Conservation (phyloP, 2,888 invertebrate species). For the Nemoura dubitans region DNA sequence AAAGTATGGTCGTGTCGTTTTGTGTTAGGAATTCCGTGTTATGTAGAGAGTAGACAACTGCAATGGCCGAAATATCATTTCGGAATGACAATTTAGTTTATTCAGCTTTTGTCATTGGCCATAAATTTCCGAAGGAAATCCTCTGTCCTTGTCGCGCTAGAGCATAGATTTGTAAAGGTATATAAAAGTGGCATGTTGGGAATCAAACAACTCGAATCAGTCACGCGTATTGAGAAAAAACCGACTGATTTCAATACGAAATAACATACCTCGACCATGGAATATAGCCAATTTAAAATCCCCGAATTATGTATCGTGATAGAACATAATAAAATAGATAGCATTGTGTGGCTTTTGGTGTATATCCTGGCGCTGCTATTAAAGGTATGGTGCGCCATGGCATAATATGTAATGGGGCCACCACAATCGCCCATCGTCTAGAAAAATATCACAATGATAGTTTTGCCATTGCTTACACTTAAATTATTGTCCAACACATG, state of each 20-base stretch:
- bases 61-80: background rate
- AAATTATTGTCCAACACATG: too few relatives aligned
- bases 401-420: background rate
- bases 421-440: background rate
- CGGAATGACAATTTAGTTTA: background rate
- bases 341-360: background rate
- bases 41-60: background rate
- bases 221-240: background rate
- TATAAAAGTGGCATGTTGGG: background rate
- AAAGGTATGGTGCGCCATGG: background rate
- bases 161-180: background rate
- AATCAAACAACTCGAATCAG: background rate
- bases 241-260: background rate
- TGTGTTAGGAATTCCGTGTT: background rate
- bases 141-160: background rate
- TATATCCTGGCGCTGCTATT: background rate
- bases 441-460: too few relatives aligned
- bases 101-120: background rate
- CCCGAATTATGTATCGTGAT: slow-evolving; percentile 5
- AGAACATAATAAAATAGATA: slow-evolving; percentile 7
- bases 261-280: background rate
- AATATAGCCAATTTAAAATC: background rate
- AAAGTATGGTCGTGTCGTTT: background rate
- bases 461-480: too few relatives aligned
- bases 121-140: background rate